Base-by-base conservation (phyloP, 2,888 invertebrate species). In the Caradrina kadenii region DNA sequence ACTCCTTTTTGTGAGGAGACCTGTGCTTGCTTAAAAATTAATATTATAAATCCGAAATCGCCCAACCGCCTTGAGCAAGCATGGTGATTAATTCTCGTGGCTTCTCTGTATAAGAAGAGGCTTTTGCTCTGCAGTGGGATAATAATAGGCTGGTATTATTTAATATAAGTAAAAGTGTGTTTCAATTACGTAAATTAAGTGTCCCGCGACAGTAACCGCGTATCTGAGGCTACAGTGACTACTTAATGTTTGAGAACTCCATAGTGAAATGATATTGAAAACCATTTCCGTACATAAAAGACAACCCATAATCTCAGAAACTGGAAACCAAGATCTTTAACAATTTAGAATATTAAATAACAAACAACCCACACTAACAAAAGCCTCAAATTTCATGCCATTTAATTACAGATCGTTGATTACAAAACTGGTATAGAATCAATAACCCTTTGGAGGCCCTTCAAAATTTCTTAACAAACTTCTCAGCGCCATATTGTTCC, bases 401-500 rank as follows among this genome's bases (percentile, higher is more conserved):
- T 69, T 79, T 71, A 82, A 82, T 79, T 58, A 68, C 63, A 56
- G 59, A 71, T 26, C 49, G 54, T 67, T 65, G 60, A 79, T 69
- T 68, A 76, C 69, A 58, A 58, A 73, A 69, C 61, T 69, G 80
- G 62, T 26, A 68, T 50, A 54, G 54, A 79, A 82, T 72, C 82
- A 76, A 82, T 82, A 82, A 66, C 19, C 48, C 45, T 22, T 61
- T 63, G 31, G 59, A 74, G 72, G 50, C 69, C 61, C 61, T 69
- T 69, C 50, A 35, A 65, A 73, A 79, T 70, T 79, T 84, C 80
- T 67, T 69, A 68, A 63, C 64, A 84, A 82, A 84, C 75, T 83
- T 78, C 26, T 79, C 68, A 70, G 58, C 80, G 63, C 71, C 80
- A 74, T 77, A 80, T 82, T 82, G 85, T 82, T 80, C 60, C 63